Evolutionary conservation across 2,113 vertebrate genomes (phyloP), one percentile per base, ranked within the genome.

Genomic region (Pogonocichla stellata): DNA sequence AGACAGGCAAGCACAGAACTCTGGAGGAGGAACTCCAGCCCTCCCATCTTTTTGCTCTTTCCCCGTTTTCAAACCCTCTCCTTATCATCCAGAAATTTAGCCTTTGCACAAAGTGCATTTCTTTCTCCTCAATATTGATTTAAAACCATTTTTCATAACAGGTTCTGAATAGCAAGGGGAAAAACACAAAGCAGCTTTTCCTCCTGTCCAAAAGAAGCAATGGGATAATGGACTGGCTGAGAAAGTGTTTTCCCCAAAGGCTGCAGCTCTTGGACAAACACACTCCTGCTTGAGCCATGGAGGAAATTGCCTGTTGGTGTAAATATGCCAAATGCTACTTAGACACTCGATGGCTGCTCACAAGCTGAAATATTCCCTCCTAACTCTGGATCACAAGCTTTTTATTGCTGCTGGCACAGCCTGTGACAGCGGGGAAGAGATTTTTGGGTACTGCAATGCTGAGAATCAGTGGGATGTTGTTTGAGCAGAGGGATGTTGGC

Each of bases 271-370:
- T 29, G 53, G 79, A 36, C 64, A 79, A 18, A 75, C 45, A 11
- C 3, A 5, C 42, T 43, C 4, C 0, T 4, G 2, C 34, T n/a
- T 5, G 10, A 47, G 40, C 12, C 58, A 12, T 5, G 34, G 38
- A 77, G 67, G 45, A 82, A 88, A 94, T 33, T 72, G 66, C 19
- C 62, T 61, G 14, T 29, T 88, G 72, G 66, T 4, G 8, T 71
- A 92, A 95, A 87, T 69, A 88, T 19, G 31, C 75, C 86, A 83
- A 83, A 86, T 14, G 72, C 66, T 48, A 54, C 71, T 92, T 38
- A 67, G 6, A 29, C 25, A 54, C 84, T 64, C n/a, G 15, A 28
- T 33, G 64, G 72, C n/a, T 22, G 62, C 45, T 47, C 75, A n/a
- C 29, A 22, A 12, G 33, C 51, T 72, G 84, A 64, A 83, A 61